Base-by-base conservation (phyloP, 2,888 invertebrate genomes). In the Conops quadrifasciatus region DNA sequence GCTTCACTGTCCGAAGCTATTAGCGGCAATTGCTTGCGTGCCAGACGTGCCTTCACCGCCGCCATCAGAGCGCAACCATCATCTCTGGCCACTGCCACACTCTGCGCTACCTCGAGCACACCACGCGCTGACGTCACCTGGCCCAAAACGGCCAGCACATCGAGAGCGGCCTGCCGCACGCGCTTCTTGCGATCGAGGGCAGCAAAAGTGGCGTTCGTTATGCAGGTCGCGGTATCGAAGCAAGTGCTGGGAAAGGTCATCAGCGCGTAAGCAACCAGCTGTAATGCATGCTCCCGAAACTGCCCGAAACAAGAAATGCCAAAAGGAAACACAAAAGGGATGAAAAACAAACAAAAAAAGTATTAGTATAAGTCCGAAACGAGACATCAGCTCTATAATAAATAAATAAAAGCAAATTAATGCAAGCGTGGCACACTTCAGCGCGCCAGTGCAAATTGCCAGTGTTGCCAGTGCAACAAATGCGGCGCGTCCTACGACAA, bases 231-330 rank as follows among this genome's bases (percentile, higher is more conserved):
- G 21, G 83, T 81, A 87, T 92, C 91, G 80, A 93, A 90, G 77
- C 93, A 92, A 65, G 91, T 91, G 79, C 93, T 91, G 2, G 94
- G 94, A 82, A 93, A 93, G 43, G 92, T 92, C 82, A 94, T 89
- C 76, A 94, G 84, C 11, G 93, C 90, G 75, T 92, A 92, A 80
- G 94, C 93, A 64, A 93, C 87, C 78, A 93, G 89, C 84, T 94
- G 92, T 11, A 94, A 82, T 0, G 92, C 90, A 79, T 93, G 92
- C 84, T 94, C 93, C 70, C 93, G 87, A 72, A 92, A 89, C 87
- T 91, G 82, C 3, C 1, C 19, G 80, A 80, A 26, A 19, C 16
- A 59, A 21, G 15, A 0, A n/a, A 16, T 36, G 26, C 4, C 16
- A 30, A 30, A 4, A 24, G 30, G 13, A 30, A 19, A 68, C n/a